phyloP scores from a whole-genome alignment of 2,888 invertebrate species.

The Aspidiotus destructor region DNA sequence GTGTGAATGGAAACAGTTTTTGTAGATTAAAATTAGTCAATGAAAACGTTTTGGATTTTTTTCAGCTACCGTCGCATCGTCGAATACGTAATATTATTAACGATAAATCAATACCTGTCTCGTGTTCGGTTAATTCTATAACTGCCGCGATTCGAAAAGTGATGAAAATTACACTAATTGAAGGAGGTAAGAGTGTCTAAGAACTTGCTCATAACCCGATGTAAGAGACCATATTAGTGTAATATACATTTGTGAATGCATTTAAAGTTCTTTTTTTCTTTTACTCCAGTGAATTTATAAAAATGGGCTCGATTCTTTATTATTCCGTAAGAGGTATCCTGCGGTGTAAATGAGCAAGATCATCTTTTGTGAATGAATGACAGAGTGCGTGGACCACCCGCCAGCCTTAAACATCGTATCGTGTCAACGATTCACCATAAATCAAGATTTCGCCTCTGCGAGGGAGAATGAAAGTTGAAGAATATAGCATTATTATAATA shows the following conservation, averaged over 20 bases:
- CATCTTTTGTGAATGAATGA: conserved; percentile 32
- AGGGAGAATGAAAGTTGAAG: conserved; percentile 13
- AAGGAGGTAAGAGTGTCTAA: no score
- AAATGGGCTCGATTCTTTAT: conserved; percentile 27
- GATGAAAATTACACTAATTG: no score
- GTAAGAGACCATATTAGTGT: no score
- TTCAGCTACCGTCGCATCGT: no score
- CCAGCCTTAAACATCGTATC: conserved; percentile 24
- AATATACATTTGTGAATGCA: conserved; percentile 1
- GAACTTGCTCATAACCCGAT: no score
- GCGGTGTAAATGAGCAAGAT: conserved; percentile 30
- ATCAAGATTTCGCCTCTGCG: conserved; percentile 25
- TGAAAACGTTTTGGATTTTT: no score
- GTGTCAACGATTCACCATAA: conserved; percentile 33
- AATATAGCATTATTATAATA: conserved; percentile 31
- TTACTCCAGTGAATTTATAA: conserved; percentile 27
- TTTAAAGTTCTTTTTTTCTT: conserved; percentile 16
- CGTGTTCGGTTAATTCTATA: no score
- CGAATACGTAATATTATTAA: no score
- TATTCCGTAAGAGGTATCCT: conserved; percentile 29
- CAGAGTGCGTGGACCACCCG: conserved; percentile 32
- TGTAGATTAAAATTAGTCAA: no score
- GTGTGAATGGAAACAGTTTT: no score
- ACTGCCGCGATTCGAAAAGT: no score
- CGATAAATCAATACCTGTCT: no score